Evolutionary conservation across 1,140 invertebrate species (phyloP).

Genomic region (Carcinoscorpius rotundicauda): DNA sequence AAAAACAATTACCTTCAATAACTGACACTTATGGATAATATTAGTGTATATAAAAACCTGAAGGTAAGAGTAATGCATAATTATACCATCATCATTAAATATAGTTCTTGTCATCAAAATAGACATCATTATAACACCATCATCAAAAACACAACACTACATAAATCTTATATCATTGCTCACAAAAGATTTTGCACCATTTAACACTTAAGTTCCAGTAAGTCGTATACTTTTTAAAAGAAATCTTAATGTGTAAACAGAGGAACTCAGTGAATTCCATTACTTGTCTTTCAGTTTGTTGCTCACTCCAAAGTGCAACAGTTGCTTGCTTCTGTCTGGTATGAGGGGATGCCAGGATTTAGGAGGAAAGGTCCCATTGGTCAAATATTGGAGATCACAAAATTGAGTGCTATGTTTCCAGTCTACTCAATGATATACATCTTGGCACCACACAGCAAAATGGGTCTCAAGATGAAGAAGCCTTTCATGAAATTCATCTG

Average conservation of each 20-base stretch:
- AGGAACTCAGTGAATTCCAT: constrained; percentile 7
- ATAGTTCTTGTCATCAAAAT: too few relatives aligned
- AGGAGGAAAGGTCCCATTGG: constrained; percentile 58
- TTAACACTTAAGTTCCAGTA: too few relatives aligned
- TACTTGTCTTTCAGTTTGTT: constrained; percentile 56
- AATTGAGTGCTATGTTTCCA: constrained; percentile 71
- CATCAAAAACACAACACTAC: too few relatives aligned
- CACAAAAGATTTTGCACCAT: too few relatives aligned
- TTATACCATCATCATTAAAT: too few relatives aligned
- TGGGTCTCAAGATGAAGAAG: constrained; percentile 72
- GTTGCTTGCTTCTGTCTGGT: constrained; percentile 79
- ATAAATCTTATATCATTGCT: too few relatives aligned
- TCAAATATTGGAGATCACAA: constrained; percentile 61
- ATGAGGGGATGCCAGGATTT: constrained; percentile 78
- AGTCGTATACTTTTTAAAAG: not conserved
- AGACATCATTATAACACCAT: too few relatives aligned
- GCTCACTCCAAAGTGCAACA: constrained; percentile 88
- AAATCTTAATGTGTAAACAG: not conserved
- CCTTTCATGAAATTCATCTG: constrained; percentile 91
- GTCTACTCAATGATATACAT: constrained; percentile 73
- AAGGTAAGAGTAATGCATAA: too few relatives aligned
- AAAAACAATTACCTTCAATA: too few relatives aligned
- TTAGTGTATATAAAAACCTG: too few relatives aligned
- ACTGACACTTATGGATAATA: too few relatives aligned
- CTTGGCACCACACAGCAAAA: constrained; percentile 61